Conservation (phyloP, 2,888 invertebrate species). For the Pachliopta kotzebuea region DNA sequence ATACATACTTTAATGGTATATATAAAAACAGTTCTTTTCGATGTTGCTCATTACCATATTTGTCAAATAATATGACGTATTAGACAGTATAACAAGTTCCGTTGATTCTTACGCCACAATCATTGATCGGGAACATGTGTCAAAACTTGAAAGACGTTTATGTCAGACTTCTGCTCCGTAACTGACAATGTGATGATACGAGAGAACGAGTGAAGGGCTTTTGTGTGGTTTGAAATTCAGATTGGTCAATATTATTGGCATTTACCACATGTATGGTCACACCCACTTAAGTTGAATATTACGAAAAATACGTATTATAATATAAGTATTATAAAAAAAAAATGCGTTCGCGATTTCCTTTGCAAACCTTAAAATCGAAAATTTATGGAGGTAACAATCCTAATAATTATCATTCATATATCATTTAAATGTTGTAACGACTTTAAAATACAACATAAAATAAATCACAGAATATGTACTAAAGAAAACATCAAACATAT, state of each 20-base stretch:
- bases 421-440: no score
- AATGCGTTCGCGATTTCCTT: no score
- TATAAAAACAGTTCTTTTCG: no score
- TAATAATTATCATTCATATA: no score
- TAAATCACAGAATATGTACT: not conserved
- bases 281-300: no score
- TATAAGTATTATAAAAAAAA: no score
- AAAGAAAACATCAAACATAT: not conserved
- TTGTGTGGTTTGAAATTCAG: constrained; percentile 28
- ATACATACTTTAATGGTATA: no score
- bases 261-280: not conserved
- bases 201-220: constrained; percentile 28
- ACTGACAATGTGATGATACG: not conserved
- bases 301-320: no score
- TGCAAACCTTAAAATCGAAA: no score
- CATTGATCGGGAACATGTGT: constrained; percentile 46
- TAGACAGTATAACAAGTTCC: constrained; percentile 49
- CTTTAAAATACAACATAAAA: no score
- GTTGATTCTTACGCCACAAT: constrained; percentile 48
- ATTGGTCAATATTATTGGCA: constrained; percentile 9
- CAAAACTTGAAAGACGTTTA: constrained; percentile 42
- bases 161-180: constrained; percentile 34
- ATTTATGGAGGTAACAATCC: no score
- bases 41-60: no score
- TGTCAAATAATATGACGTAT: constrained; percentile 27